Base-by-base conservation (phyloP, 2,888 invertebrate species). In the Sceliomorpha sp. region DNA sequence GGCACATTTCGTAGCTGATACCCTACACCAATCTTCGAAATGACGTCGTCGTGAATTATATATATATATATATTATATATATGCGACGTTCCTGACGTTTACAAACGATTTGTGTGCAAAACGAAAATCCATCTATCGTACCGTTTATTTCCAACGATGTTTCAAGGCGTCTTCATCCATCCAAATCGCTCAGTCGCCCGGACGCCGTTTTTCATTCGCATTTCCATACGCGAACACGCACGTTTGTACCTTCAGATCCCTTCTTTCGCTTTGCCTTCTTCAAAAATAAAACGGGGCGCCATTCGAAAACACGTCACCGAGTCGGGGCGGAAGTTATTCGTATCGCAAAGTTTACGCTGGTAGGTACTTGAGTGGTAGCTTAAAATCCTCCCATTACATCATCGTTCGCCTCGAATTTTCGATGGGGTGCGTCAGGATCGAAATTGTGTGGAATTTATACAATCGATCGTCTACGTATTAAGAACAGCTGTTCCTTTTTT, bases 41-140 rank as follows among this genome's bases (percentile, higher is more conserved):
- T 20, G 26, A 37, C 27, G 26, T 60, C 42, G 36, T 29, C n/a
- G 48, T 32, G 14, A 45, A 58, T 69, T 63, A 53, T 58, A 44
- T 53, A 69, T 63, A n/a, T n/a, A n/a, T n/a, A n/a, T n/a, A n/a
- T n/a, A n/a, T n/a, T n/a, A n/a, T n/a, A n/a, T n/a, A n/a, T n/a
- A n/a, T n/a, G n/a, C n/a, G 53, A 63, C 63, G 47, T 59, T 20
- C 32, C 63, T 69, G 69, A 69, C 63, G 26, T 56, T 63, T 63
- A 69, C 62, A 69, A 69, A 69, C 58, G 69, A 59, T 58, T 63
- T 42, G 36, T n/a, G 63, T 47, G 58, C 62, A 58, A 63, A 63
- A 63, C 58, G 68, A 69, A 63, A 69, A 69, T 69, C 69, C 63
- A 69, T 63, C 58, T 58, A 36, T 39, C 9, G 27, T 47, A 47